A percentile compares a stretch with the other conserved stretches of the same genome.
Evolutionary conservation across 2,113 vertebrate genomes (phyloP).

Genomic region (Clarias macrocephalus): DNA sequence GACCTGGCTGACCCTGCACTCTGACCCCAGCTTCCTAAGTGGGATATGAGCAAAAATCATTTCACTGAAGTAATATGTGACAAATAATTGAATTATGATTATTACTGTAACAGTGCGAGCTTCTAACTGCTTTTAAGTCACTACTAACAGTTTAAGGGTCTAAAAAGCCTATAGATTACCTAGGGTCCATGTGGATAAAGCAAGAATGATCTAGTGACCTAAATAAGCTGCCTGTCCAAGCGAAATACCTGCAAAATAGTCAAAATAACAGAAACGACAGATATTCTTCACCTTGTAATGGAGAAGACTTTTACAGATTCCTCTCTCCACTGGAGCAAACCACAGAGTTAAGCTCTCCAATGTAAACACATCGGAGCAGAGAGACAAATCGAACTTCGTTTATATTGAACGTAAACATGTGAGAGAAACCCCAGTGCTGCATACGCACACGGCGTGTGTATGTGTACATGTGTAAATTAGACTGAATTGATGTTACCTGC

Average conservation of each 20-base stretch:
- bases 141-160: background rate
- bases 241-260: no score
- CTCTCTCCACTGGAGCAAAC: background rate
- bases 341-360: background rate
- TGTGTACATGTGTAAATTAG: background rate
- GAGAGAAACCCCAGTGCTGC: background rate
- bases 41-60: no score
- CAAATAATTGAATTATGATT: no score
- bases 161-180: background rate
- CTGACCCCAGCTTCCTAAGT: no score
- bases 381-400: background rate
- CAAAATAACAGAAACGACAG: background rate
- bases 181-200: background rate
- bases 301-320: background rate
- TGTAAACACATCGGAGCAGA: background rate
- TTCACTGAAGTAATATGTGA: no score
- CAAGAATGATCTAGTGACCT: background rate
- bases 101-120: no score
- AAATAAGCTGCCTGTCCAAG: background rate
- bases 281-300: background rate
- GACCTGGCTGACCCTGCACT: no score
- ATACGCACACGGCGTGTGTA: background rate
- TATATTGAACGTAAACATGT: background rate
- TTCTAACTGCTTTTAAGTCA: background rate
- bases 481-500: slow-evolving; percentile 79